Evolutionary conservation across 1,140 invertebrate genomes (phyloP), one percentile per base, ranked within the genome.

Genomic region (Apis laboriosa): DNA sequence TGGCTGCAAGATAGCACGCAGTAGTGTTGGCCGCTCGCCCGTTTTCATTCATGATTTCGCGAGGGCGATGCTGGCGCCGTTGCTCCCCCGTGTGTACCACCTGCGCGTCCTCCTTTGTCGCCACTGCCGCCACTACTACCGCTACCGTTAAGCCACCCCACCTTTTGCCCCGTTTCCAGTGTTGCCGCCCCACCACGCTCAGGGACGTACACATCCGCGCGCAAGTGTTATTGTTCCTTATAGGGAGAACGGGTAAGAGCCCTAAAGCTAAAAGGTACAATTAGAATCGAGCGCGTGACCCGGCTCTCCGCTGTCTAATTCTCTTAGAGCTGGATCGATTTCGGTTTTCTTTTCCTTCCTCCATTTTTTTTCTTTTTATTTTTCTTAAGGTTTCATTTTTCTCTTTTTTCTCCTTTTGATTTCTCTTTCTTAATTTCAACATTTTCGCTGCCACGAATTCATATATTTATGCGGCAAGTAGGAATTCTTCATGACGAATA

Each of bases 31-130:
- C 82, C 79, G 74, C 68, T 83, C 86, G 89, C 85, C 75, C 83
- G 87, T 88, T 92, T 93, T 93, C 92, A 93, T 93, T 93, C 92
- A 93, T 93, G 91, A 89, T 90, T 92, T 90, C 84, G 63, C 74
- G 67, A 86, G 85, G 72, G 72, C 82, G 82, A 90, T 76, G 70
- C 79, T 80, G 86, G 85, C 76, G 87, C 84, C 84, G 77, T 84
- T 7, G 34, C 34, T 43, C 79, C 74, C 58, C 43, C 15, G 68
- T 64, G 83, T 81, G 77, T 66, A 64, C 85, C 87, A 90, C 82
- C 89, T 90, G 86, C 89, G 80, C 86, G 72, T 70, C 77, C 55
- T 77, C 82, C 70, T 81, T 84, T 85, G 80, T 68, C 83, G 71
- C 77, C 55, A 19, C 49, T 24, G 9, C 49, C 21, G 63, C 28